These are phyloP conservation scores for Iphiclides podalirius DNA, from an alignment of 2,888 invertebrate genomes.

Conservation along the genomic window DNA sequence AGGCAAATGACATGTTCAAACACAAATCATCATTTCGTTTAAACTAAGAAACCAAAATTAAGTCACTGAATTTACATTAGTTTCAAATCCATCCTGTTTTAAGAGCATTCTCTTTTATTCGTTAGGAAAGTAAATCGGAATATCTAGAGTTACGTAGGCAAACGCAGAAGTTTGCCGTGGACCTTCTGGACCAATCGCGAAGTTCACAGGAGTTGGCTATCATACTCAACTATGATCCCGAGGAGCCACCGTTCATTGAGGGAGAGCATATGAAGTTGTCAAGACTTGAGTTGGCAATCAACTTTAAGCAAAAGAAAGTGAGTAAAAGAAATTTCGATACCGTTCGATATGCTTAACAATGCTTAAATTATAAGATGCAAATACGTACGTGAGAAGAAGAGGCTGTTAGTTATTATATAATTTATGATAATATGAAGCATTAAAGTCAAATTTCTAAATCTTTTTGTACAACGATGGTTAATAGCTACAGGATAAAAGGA, in stretches of 20 bases:
- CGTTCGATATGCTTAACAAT: too few species aligned
- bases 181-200: conserved; percentile 93
- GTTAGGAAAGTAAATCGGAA: conserved; percentile 92
- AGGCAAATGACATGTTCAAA: too few species aligned
- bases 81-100: too few species aligned
- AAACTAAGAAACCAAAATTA: too few species aligned
- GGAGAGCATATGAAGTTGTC: conserved; percentile 92
- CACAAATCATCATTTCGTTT: too few species aligned
- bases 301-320: conserved; percentile 97
- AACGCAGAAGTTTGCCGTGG: conserved; percentile 95
- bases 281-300: conserved; percentile 92
- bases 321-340: conserved; percentile 21
- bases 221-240: conserved; percentile 94
- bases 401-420: too few species aligned
- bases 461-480: too few species aligned
- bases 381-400: too few species aligned
- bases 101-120: not conserved
- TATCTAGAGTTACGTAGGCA: conserved; percentile 92
- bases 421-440: too few species aligned
- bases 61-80: too few species aligned
- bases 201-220: conserved; percentile 96
- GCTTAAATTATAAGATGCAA: not conserved
- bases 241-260: conserved; percentile 84
- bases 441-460: too few species aligned
- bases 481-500: too few species aligned